phyloP scores from a whole-genome alignment of 2,797 vertebrate species.

The Falco peregrinus region DNA sequence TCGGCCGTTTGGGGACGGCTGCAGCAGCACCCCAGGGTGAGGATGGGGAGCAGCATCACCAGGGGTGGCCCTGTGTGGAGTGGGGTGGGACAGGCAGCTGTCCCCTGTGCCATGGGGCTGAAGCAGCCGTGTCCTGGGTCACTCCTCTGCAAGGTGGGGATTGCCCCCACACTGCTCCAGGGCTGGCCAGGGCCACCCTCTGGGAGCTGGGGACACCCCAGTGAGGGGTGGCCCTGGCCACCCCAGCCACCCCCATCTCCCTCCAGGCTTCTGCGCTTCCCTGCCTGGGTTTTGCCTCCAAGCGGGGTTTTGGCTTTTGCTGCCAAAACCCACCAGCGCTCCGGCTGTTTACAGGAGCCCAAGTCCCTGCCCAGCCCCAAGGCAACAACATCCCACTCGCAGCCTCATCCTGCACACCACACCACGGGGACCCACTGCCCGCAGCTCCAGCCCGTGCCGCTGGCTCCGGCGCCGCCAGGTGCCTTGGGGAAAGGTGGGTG shows the following conservation, averaged over 20 bases:
- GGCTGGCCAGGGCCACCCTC: not conserved
- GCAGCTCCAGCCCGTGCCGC: accelerated
- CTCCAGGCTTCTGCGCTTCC: not conserved
- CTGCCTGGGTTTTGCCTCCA: not conserved
- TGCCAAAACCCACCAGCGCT: not conserved
- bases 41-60: not conserved
- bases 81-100: accelerated
- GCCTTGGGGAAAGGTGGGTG: not conserved
- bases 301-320: not conserved
- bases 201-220: not conserved
- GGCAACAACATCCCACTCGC: not conserved
- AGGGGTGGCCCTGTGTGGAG: not conserved
- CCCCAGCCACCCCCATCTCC: not conserved
- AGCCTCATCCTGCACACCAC: not conserved
- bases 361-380: accelerated
- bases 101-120: not conserved
- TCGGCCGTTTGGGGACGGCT: not conserved
- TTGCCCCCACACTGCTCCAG: accelerated
- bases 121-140: not conserved
- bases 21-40: not conserved
- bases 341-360: not conserved
- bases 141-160: not conserved
- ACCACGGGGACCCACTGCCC: not conserved
- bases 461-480: not conserved
- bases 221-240: accelerated